Evolutionary conservation across 1,140 invertebrate species (phyloP).

Genomic region (Copidosoma floridanum): DNA sequence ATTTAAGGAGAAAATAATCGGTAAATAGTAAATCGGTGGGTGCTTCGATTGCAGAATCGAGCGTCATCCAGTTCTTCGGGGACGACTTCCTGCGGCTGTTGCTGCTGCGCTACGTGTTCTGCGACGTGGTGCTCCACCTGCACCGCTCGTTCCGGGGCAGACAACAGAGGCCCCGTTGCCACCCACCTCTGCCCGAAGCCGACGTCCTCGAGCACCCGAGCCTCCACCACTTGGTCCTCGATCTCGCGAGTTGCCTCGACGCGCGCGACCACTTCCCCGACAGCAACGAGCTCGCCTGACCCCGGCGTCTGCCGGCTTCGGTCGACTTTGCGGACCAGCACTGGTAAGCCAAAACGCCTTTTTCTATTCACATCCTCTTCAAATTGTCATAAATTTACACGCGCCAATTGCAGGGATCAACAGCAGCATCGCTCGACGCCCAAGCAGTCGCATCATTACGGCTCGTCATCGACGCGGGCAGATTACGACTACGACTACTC

Average conservation of each 20-base stretch:
- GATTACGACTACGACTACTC: conserved; percentile 26
- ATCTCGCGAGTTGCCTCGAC: conserved; percentile 79
- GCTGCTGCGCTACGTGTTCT: conserved; percentile 89
- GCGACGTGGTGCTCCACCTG: conserved; percentile 81
- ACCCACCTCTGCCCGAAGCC: conserved; percentile 81
- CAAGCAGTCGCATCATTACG: conserved; percentile 22
- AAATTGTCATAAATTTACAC: too few species aligned
- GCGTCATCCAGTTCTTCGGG: conserved; percentile 85
- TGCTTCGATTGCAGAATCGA: conserved; percentile 75
- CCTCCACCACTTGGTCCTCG: conserved; percentile 77
- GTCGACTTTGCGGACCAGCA: conserved; percentile 27
- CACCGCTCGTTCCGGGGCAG: conserved; percentile 80
- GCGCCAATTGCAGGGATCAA: neutral
- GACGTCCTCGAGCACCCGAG: conserved; percentile 87
- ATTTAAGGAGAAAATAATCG: too few species aligned
- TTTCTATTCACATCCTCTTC: too few species aligned
- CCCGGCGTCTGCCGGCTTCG: conserved; percentile 53
- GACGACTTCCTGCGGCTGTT: conserved; percentile 91
- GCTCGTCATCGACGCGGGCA: neutral
- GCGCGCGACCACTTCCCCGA: conserved; percentile 74
- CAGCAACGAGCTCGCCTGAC: conserved; percentile 71
- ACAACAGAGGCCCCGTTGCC: conserved; percentile 79
- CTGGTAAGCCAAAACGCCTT: conserved; percentile 3
- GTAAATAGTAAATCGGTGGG: too few species aligned
- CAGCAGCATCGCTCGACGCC: conserved; percentile 23